Conservation (phyloP, 1,140 invertebrate genomes). For the Paraescarpia echinospica region DNA sequence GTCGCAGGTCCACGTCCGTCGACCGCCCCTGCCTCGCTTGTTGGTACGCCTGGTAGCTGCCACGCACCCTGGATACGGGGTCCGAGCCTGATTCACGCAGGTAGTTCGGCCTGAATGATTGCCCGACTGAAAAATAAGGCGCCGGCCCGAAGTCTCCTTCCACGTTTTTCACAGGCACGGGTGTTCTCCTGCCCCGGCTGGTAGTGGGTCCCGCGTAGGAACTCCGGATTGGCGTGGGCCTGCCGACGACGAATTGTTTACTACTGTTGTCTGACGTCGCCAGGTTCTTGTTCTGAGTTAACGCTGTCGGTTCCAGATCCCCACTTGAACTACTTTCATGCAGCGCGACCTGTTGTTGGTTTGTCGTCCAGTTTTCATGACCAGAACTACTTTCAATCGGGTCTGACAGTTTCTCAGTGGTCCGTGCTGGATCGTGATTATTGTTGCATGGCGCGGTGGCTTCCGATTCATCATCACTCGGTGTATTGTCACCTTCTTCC, state of each 20-base stretch:
- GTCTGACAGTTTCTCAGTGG: background rate
- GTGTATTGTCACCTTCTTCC: background rate
- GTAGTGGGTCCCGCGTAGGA: background rate
- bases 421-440: background rate
- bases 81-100: background rate
- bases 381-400: background rate
- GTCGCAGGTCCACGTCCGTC: background rate
- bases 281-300: too few relatives aligned
- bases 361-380: background rate
- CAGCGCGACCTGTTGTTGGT: background rate
- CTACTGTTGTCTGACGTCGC: background rate
- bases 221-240: background rate
- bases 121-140: background rate
- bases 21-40: background rate
- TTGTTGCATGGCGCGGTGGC: background rate
- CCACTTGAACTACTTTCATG: background rate
- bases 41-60: background rate
- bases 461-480: background rate
- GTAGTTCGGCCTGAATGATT: background rate
- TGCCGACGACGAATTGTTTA: background rate
- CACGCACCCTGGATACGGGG: background rate
- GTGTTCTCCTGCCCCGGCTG: background rate
- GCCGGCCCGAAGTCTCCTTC: background rate
- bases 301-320: background rate
- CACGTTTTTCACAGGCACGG: background rate